Conservation (phyloP, 2,797 vertebrate species). For the Prionace glauca region DNA sequence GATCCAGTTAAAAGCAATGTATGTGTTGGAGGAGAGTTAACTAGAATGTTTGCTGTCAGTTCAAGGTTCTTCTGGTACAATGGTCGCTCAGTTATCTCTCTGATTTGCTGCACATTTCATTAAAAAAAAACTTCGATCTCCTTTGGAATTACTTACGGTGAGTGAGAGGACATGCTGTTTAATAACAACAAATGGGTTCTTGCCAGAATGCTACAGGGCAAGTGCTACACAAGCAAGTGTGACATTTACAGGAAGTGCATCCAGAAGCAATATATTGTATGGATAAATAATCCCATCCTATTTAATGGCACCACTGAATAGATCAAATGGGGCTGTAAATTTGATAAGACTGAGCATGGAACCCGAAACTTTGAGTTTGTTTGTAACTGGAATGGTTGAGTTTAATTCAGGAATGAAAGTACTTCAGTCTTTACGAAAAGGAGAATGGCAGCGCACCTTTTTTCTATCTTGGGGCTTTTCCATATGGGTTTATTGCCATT, state of each 20-base stretch:
- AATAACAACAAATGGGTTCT: neutral
- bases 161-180: neutral
- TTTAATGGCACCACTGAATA: neutral
- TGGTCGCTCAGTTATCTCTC: neutral
- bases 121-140: neutral
- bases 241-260: neutral
- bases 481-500: neutral
- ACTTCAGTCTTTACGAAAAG: neutral
- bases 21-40: neutral
- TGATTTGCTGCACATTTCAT: neutral
- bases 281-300: neutral
- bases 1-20: neutral
- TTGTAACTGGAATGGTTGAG: neutral
- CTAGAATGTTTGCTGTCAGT: neutral
- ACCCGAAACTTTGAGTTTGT: neutral
- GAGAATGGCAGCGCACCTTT: neutral
- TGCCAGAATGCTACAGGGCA: neutral
- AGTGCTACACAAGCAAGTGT: neutral
- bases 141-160: neutral
- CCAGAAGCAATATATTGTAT: neutral
- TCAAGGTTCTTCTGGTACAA: no score
- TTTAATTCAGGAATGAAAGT: neutral
- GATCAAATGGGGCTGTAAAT: constrained; percentile 4
- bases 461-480: neutral
- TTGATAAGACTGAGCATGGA: neutral